Percentiles rank a stretch among this genome's conserved stretches.
Conservation (phyloP, 2,888 invertebrate genomes). For the Incurvaria masculella region DNA sequence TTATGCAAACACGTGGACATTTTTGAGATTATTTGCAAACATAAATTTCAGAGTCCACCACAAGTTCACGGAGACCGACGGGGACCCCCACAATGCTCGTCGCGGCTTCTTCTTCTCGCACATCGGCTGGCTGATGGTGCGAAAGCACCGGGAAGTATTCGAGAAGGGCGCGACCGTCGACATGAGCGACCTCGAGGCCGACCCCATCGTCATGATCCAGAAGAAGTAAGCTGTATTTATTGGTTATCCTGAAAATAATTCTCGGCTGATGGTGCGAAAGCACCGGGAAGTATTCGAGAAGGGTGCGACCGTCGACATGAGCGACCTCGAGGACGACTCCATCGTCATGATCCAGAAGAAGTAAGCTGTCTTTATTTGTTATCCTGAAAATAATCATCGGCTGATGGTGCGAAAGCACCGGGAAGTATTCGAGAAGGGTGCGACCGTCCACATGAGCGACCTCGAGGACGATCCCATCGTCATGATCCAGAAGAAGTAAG, state of each 20-base stretch:
- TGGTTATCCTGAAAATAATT: constrained; percentile 1
- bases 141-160: constrained; percentile 88
- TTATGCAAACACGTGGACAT: too few relatives aligned
- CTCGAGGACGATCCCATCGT: too few relatives aligned
- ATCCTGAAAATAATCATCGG: constrained; percentile 39
- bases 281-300: not conserved
- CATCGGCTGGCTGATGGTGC: constrained; percentile 90
- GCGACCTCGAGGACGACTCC: too few relatives aligned
- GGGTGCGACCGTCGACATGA: too few relatives aligned
- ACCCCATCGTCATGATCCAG: constrained; percentile 84
- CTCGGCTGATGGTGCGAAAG: constrained; percentile 73
- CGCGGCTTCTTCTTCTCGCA: constrained; percentile 95
- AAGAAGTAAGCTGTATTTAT: constrained; percentile 72
- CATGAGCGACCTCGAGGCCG: constrained; percentile 81
- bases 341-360: too few relatives aligned
- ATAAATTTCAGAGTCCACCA: constrained; percentile 75
- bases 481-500: too few relatives aligned
- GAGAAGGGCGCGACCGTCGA: constrained; percentile 79
- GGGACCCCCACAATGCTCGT: constrained; percentile 85
- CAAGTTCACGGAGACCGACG: constrained; percentile 85
- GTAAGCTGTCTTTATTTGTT: constrained; percentile 62
- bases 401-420: constrained; percentile 64
- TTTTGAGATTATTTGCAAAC: too few relatives aligned
- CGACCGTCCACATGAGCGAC: too few relatives aligned
- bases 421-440: not conserved